Conservation (phyloP, 2,113 vertebrate species). For the Mustela nigripes region DNA sequence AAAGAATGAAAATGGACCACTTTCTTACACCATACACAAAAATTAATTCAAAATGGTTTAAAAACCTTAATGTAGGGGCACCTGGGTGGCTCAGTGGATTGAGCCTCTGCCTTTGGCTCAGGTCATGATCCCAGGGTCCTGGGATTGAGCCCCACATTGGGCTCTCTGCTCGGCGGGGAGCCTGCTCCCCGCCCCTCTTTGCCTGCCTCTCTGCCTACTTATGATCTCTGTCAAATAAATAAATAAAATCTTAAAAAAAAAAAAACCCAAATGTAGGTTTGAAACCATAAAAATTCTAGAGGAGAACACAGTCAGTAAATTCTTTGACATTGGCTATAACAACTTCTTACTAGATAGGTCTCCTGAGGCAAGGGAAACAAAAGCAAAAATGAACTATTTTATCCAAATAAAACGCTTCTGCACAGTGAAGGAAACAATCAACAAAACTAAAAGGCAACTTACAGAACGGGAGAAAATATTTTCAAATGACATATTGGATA, state of each 20-base stretch:
- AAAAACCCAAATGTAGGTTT: not conserved
- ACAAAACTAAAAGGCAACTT: not conserved
- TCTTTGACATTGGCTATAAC: not conserved
- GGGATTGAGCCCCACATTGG: too few species aligned
- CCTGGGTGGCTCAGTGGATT: too few species aligned
- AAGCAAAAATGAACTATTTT: not conserved
- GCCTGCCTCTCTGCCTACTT: too few species aligned
- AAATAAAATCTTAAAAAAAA: too few species aligned
- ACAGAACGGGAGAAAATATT: not conserved
- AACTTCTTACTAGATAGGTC: not conserved
- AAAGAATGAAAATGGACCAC: not conserved
- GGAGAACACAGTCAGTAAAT: not conserved
- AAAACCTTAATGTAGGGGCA: not conserved
- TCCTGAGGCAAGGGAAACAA: not conserved
- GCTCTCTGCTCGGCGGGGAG: too few species aligned
- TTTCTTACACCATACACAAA: not conserved
- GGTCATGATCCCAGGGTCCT: too few species aligned
- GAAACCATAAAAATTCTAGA: not conserved
- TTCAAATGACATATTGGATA: not conserved
- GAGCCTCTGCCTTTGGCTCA: too few species aligned
- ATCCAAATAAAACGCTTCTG: not conserved
- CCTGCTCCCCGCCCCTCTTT: too few species aligned
- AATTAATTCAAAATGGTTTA: not conserved
- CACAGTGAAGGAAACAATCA: not conserved
- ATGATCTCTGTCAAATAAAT: too few species aligned